These are phyloP conservation scores for Corythoichthys haematopterus DNA, from an alignment of 2,113 vertebrate genomes.

Conservation along the genomic window DNA sequence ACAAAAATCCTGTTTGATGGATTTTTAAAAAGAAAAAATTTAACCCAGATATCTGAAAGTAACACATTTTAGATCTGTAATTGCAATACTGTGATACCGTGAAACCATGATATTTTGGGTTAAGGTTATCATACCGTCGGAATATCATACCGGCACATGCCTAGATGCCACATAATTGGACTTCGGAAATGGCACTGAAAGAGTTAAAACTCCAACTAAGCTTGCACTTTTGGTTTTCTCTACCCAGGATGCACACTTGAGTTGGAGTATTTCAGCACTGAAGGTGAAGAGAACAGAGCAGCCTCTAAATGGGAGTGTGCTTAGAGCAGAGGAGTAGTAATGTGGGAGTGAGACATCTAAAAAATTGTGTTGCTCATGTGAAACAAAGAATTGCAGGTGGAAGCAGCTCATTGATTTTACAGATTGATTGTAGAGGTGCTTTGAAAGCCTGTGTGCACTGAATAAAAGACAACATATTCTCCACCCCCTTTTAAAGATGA, in stretches of 20 bases:
- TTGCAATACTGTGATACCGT: too few species aligned
- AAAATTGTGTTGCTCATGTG: conserved; percentile 12
- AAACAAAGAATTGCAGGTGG: conserved; percentile 4
- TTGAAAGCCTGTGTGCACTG: neutral
- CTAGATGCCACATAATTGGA: too few species aligned
- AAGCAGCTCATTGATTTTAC: conserved; percentile 20
- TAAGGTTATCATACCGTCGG: too few species aligned
- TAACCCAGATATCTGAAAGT: too few species aligned
- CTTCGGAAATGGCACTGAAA: too few species aligned
- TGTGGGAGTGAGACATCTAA: conserved; percentile 18
- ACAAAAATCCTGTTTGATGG: too few species aligned
- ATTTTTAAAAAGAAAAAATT: too few species aligned
- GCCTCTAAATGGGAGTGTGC: conserved; percentile 26
- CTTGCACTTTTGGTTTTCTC: conserved; percentile 19
- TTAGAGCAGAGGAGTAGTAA: conserved; percentile 24
- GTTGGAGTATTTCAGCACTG: conserved; percentile 16
- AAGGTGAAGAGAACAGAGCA: conserved; percentile 31
- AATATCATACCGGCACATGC: too few species aligned
- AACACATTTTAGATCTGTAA: too few species aligned
- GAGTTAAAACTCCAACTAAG: conserved; percentile 13
- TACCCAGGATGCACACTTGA: conserved; percentile 10
- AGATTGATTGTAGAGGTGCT: conserved; percentile 6
- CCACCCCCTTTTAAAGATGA: neutral
- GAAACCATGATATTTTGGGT: too few species aligned
- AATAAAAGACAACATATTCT: conserved; percentile 2